Evolutionary conservation across 2,113 vertebrate genomes (phyloP).

Genomic region (Phalacrocorax pelagicus): DNA sequence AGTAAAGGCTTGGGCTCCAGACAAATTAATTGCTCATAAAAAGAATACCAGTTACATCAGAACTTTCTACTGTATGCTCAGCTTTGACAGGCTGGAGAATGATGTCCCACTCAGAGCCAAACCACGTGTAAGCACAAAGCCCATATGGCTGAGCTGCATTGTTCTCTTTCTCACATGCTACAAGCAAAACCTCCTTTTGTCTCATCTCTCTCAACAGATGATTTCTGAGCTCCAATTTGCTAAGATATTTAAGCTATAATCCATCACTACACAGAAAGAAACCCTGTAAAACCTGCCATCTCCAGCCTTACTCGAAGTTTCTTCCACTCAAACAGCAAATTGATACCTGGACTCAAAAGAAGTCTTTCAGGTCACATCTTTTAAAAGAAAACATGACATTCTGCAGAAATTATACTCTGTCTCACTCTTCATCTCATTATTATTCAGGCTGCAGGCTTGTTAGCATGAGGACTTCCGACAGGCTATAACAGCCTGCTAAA

Average conservation of each 20-base stretch:
- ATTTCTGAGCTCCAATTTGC: not conserved
- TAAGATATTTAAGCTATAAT: not conserved
- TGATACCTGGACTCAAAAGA: not conserved
- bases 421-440: not conserved
- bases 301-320: not conserved
- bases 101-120: not conserved
- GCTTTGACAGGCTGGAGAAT: not conserved
- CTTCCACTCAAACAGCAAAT: not conserved
- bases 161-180: not conserved
- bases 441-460: not conserved
- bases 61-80: not conserved
- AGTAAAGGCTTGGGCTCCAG: not conserved
- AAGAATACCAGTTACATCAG: not conserved
- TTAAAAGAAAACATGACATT: not conserved
- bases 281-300: not conserved
- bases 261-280: not conserved
- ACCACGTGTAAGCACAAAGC: not conserved
- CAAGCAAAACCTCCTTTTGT: not conserved
- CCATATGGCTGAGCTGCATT: not conserved
- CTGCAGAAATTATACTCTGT: not conserved
- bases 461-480: not conserved
- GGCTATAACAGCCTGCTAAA: not conserved
- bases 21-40: not conserved
- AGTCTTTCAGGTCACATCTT: not conserved
- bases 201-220: not conserved